Evolutionary conservation across 2,113 vertebrate species (phyloP), one percentile per base, ranked within the genome.

Genomic region (Hippocampus comes): DNA sequence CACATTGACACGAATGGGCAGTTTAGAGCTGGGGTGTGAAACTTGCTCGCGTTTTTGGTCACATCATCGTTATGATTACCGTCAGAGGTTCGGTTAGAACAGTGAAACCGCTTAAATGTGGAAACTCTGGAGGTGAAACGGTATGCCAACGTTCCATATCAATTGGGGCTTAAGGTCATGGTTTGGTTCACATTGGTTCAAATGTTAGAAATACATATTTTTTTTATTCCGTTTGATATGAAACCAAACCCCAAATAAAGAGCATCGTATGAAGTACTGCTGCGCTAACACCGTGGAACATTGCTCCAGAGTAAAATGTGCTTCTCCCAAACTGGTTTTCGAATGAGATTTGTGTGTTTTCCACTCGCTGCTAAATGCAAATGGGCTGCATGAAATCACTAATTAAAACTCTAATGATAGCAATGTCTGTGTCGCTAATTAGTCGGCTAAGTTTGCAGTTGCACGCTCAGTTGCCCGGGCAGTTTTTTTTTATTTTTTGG

Each of bases 401-500:
- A 60, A 76, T 70, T 78, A 64, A 71, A 48, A 15, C 10, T 73
- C 14, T 68, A 70, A 72, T 64, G 68, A 63, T 72, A 55, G 20
- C 78, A 73, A 70, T 42, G 17, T 67, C 42, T 2, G 1, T 27
- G 38, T 49, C 41, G 55, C 60, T 68, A 9, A 79, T 74, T 68
- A 73, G 25, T 49, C 1, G 14, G 65, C 43, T 41, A 8, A 1
- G 23, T 71, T 64, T 21, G 20, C n/a, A 70, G 57, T 77, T 71
- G 73, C 7, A 49, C 12, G 14, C 27, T 56, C 12, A 75, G 41
- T 67, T 43, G 34, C 23, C 34, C 12, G 5, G 14, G 25, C 30
- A 41, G 15, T n/a, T 4, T 21, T 38, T 64, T 42, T n/a, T 64
- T 14, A 4, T 15, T 66, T 66, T 25, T 60, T 75, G 66, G 75